phyloP scores from a whole-genome alignment of 1,140 invertebrate species.

The Orius insidiosus region DNA sequence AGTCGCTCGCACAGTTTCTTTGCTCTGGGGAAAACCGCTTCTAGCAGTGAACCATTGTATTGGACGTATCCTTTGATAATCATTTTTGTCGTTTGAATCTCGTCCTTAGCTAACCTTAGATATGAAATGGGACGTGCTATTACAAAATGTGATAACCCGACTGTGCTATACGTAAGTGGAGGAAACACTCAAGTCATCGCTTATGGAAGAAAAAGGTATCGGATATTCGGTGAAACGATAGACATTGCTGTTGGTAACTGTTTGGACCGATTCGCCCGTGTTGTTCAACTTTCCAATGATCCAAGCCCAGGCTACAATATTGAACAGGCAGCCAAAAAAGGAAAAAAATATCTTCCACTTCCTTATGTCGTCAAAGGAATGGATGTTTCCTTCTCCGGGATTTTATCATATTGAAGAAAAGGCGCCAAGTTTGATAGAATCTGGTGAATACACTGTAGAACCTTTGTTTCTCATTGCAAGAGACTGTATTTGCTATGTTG shows the following conservation, averaged over 20 bases:
- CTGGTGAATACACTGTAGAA: conserved; percentile 52
- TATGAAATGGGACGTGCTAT: conserved; percentile 98
- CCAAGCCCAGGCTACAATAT: conserved; percentile 99
- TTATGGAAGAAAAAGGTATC: conserved; percentile 75
- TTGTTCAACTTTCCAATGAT: conserved; percentile 92
- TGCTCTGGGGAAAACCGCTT: conserved; percentile 91
- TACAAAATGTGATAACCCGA: conserved; percentile 88
- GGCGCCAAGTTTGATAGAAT: conserved; percentile 28
- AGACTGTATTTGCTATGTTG: conserved; percentile 97
- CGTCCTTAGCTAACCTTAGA: conserved; percentile 33
- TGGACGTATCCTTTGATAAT: conserved; percentile 71
- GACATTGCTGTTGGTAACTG: conserved; percentile 99
- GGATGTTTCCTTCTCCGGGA: conserved; percentile 94
- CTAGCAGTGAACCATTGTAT: conserved; percentile 97
- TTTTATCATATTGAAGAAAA: conserved; percentile 85
- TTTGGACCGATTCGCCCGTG: conserved; percentile 90
- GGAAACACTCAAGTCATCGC: conserved; percentile 99
- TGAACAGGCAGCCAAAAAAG: conserved; percentile 90
- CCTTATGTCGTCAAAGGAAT: conserved; percentile 55
- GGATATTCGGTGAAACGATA: conserved; percentile 99
- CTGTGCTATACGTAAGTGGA: conserved; percentile 94
- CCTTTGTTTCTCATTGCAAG: conserved; percentile 94
- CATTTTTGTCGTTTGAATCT: background rate
- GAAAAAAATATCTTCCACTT: conserved; percentile 20
- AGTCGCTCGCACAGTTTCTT: conserved; percentile 84